Base-by-base conservation (phyloP, 2,888 invertebrate species). In the Alsophila aescularia region DNA sequence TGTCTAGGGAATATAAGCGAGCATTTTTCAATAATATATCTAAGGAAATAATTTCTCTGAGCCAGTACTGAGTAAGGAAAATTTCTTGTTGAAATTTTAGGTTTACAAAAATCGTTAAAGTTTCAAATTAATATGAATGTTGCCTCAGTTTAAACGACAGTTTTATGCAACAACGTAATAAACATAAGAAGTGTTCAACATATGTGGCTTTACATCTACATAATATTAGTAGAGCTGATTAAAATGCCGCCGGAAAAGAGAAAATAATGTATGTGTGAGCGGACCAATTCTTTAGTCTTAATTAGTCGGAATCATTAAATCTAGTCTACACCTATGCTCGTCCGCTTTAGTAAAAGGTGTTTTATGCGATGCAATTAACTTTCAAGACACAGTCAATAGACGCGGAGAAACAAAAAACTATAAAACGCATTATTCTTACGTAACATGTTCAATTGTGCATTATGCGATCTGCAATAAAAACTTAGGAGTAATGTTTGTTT, bases 231-330 rank as follows among this genome's bases (percentile, higher is more conserved):
- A 48, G n/a, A 36, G 16, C 31, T 32, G 18, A 48, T 48, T 52
- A 21, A 35, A 36, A 45, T 36, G 36, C 41, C 31, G 32, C 27
- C 49, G 40, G 49, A 49, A 44, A 44, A 18, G 50, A 45, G 35
- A 32, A 21, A 35, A 31, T 55, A 44, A 55, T 45, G 44, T 15
- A 56, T 45, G 41, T 41, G 45, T 16, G 55, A 40, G 50, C 24
- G 37, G 41, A 44, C 35, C 35, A 50, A 55, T 55, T 50, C 31
- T 35, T 27, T 37, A 36, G 21, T 18, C 40, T 45, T 50, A 51
- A 50, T 50, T 45, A 41, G 16, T 15, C 24, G 10, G n/a, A 51
- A 36, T 42, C 41, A 5, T 16, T n/a, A 13, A 41, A 51, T 31
- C 35, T 45, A 12, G 10, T 21, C 12, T 36, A 37, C n/a, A 3